Evolutionary conservation across 2,113 vertebrate species (phyloP), one percentile per base, ranked within the genome.

Genomic region (Chinchilla lanigera): DNA sequence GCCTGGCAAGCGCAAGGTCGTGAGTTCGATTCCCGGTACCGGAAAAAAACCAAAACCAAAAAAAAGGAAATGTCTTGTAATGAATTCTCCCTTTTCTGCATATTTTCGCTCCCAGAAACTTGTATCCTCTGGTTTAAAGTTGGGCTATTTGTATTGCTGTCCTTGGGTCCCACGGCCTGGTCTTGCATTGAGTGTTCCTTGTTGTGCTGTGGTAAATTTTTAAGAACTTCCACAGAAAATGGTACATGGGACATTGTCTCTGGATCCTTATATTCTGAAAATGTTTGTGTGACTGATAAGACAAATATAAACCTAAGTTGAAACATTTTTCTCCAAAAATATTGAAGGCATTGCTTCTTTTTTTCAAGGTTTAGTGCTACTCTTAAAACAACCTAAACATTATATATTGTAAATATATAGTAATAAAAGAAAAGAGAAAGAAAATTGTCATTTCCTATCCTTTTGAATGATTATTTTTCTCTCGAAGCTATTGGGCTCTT

Each of bases 391-490:
- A 35, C 6, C 33, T n/a, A n/a, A 67, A 67, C 16, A n/a, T 11
- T 44, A 44, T 26, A 13, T 73, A 69, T 35, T 71, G 67, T 35
- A 71, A 38, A 38, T 71, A 71, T 71, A 17, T 38, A 38, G 17
- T 9, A 71, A 38, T 16, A 41, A 73, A 38, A 73, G 8, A 73
- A 73, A 69, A 69, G 14, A 35, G 16, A 86, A 60, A 90, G 73
- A 93, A 91, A 75, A 33, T 41, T 61, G 60, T 44, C 11, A 13
- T 83, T 50, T 47, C 47, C 26, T 84, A 0, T 80, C 16, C 6
- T 86, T 96, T 86, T 54, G 38, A 19, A 30, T 92, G 41, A 82
- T 58, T 58, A 20, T 82, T 92, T 92, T 93, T 83, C 41, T 77
- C 12, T 90, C n/a, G 26, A 86, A 81, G 38, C 28, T 93, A 47